Evolutionary conservation across 35 echinoderm and acorn worm species (phyloP), one percentile per base, ranked within the genome.

Genomic region (Amphiura filiformis): DNA sequence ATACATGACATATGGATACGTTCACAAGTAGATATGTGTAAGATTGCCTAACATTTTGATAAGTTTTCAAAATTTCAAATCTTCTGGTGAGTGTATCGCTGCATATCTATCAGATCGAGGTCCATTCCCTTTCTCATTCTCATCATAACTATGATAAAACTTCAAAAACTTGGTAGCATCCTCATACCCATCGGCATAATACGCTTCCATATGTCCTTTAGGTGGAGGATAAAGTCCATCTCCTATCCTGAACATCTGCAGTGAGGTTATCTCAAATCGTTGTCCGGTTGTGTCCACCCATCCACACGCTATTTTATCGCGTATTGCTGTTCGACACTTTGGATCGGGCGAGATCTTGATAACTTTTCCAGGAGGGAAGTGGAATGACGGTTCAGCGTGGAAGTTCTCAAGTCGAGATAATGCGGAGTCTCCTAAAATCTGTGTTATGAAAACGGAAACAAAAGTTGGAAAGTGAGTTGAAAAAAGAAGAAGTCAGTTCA

Each of bases 261-360:
- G 56, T 14, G 94, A 81, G 34, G 87, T 90, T 56, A 97, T 90
- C 38, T 97, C 94, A 64, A 97, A 97, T 76, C 94, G 82, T 76
- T 97, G 94, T 0, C 94, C 94, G 0, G 87, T 90, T 1, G 94
- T 97, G 56, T 97, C 94, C 31, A 93, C 76, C 94, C 94, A 97
- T 4, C 94, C 94, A 39, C 82, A 77, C 1, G 91, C 94, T 36
- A 97, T 90, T 75, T 97, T 97, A 75, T 97, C 94, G 12, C 94
- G 87, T 84, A 93, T 97, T 31, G 39, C 88, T 38, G 82, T 39
- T 57, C 93, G 91, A 42, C 56, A 84, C 42, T 88, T 97, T 30
- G 90, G 84, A n/a, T 85, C 89, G 14, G 93, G 93, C 0, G 93
- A 84, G 35, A 95, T 89, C 36, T 88, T 88, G 28, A 95, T 88